Percentiles rank a stretch among this genome's conserved stretches.
These are phyloP conservation scores for Mimas tiliae DNA, from an alignment of 2,888 invertebrate species.

Conservation along the genomic window DNA sequence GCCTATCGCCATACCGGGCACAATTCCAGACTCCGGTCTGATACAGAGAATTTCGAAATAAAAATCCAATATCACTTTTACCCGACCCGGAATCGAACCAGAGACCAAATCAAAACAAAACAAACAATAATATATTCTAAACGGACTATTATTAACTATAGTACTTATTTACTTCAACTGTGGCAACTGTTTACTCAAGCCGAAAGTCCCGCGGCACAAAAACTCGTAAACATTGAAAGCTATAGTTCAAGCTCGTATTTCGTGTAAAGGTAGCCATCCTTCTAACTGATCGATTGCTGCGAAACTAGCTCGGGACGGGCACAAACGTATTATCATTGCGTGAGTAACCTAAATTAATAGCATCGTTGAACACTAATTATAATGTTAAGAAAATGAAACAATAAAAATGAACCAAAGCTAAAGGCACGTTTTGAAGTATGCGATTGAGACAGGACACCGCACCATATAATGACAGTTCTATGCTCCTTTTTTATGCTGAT, in stretches of 20 bases:
- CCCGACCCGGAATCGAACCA: too few relatives aligned
- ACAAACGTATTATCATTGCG: conserved; percentile 22
- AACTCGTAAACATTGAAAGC: conserved; percentile 59
- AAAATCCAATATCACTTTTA: too few relatives aligned
- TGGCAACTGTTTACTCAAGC: conserved; percentile 7
- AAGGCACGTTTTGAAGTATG: not conserved
- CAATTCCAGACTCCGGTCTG: too few relatives aligned
- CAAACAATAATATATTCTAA: too few relatives aligned
- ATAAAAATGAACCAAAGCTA: not conserved
- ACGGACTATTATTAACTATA: not conserved
- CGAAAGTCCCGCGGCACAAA: conserved; percentile 36
- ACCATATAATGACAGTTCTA: too few relatives aligned
- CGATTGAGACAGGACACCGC: too few relatives aligned
- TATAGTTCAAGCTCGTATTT: conserved; percentile 67
- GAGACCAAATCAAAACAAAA: too few relatives aligned
- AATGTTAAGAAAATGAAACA: conserved; percentile 43
- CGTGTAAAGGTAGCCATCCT: conserved; percentile 68
- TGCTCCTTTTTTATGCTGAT: too few relatives aligned
- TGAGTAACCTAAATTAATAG: conserved; percentile 15
- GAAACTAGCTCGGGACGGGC: conserved; percentile 4
- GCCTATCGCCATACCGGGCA: too few relatives aligned
- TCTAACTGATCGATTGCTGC: conserved; percentile 70
- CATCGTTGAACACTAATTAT: conserved; percentile 9
- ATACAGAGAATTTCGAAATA: too few relatives aligned
- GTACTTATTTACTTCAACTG: not conserved